phyloP scores from a whole-genome alignment of 2,797 vertebrate species.

The Sebastes kiyomatsui region DNA sequence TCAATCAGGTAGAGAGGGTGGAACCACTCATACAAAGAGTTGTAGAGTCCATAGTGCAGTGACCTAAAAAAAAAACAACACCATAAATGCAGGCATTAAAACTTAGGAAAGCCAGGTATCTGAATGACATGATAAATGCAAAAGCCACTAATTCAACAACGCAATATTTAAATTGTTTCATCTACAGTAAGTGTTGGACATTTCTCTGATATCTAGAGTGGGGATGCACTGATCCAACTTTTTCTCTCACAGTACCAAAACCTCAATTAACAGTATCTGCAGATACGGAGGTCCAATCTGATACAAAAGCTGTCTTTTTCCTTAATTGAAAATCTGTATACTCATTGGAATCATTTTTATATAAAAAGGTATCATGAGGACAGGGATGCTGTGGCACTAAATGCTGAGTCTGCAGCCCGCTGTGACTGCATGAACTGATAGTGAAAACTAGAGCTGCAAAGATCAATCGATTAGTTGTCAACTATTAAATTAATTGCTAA shows the following conservation, averaged over 20 bases:
- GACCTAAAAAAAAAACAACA: slow-evolving; percentile 75
- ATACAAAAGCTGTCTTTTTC: no score
- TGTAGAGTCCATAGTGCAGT: slow-evolving; percentile 90
- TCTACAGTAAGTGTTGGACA: background rate
- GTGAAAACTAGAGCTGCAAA: background rate
- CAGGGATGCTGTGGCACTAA: background rate
- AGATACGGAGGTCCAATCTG: background rate
- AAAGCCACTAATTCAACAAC: background rate
- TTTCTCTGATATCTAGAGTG: background rate
- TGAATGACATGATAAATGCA: background rate
- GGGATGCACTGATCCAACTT: background rate
- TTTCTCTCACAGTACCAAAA: background rate
- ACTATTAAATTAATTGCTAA: no score
- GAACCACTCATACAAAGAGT: slow-evolving; percentile 95
- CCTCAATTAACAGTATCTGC: background rate
- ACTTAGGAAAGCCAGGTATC: background rate
- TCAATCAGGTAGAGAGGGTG: slow-evolving; percentile 91
- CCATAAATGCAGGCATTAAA: background rate
- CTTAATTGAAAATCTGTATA: background rate
- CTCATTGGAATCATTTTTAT: background rate
- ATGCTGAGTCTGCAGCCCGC: background rate
- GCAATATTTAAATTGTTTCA: background rate
- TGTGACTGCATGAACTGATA: background rate
- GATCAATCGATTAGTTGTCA: no score
- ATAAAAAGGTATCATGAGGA: background rate